Conservation (phyloP, 2,797 vertebrate genomes). For the Karalla daura region DNA sequence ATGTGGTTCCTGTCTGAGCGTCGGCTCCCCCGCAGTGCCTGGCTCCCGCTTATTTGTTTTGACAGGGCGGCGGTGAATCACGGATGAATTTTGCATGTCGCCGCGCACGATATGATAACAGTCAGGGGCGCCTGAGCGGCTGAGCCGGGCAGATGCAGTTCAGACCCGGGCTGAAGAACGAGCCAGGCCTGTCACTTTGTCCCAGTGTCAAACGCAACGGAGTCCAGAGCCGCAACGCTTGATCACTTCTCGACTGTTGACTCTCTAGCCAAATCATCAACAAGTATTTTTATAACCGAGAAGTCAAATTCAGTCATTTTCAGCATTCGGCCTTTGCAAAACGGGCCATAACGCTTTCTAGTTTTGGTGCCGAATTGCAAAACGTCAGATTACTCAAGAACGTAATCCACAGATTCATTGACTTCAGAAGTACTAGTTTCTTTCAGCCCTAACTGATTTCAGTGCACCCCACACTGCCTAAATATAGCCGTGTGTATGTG, state of each 20-base stretch:
- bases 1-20: not conserved
- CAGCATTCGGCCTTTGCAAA: too few relatives aligned
- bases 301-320: too few relatives aligned
- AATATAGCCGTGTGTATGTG: not conserved
- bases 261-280: too few relatives aligned
- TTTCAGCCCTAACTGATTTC: not conserved
- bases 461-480: not conserved
- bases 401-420: too few relatives aligned
- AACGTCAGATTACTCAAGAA: too few relatives aligned
- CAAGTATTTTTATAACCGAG: too few relatives aligned
- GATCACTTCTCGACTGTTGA: too few relatives aligned
- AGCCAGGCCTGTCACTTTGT: not conserved
- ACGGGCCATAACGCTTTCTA: too few relatives aligned
- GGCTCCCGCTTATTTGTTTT: conserved; percentile 20
- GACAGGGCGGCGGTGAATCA: conserved; percentile 16
- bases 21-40: not conserved
- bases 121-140: not conserved
- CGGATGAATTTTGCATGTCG: conserved; percentile 1
- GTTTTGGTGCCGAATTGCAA: too few relatives aligned
- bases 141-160: not conserved
- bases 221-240: too few relatives aligned
- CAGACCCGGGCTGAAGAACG: not conserved
- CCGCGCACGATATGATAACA: not conserved
- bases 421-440: too few relatives aligned
- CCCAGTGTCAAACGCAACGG: too few relatives aligned